Evolutionary conservation across 2,888 invertebrate species (phyloP).

Genomic region (Lobophora halterata): DNA sequence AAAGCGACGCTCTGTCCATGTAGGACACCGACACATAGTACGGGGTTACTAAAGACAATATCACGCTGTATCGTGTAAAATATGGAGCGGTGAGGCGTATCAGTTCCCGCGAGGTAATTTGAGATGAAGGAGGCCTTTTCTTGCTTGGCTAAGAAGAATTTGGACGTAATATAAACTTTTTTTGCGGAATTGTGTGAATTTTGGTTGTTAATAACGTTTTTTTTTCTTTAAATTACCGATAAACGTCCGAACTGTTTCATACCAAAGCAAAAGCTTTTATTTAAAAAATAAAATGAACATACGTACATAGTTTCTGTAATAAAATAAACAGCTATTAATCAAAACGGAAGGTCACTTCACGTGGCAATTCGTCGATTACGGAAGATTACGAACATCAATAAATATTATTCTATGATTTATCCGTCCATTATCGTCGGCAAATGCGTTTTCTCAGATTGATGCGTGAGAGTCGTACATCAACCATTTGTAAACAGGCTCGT

Average conservation of each 20-base stretch:
- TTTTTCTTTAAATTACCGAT: no score
- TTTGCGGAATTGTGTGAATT: conserved; percentile 10
- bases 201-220: conserved; percentile 5
- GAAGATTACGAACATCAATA: conserved; percentile 24
- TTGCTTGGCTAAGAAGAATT: conserved; percentile 11
- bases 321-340: conserved; percentile 10
- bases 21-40: no score
- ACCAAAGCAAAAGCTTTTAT: no score
- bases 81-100: conserved; percentile 15
- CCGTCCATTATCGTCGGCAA: conserved; percentile 25
- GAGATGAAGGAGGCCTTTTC: conserved; percentile 9
- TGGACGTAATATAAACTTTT: conserved; percentile 6
- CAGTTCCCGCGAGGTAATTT: conserved; percentile 19
- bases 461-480: conserved; percentile 12
- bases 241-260: no score
- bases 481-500: no score
- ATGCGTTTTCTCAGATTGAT: conserved; percentile 28
- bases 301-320: no score
- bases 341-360: conserved; percentile 16
- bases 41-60: not conserved
- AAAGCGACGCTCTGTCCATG: not conserved
- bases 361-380: conserved; percentile 24
- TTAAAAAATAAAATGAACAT: no score
- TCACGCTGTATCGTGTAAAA: conserved; percentile 9
- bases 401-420: conserved; percentile 30